A percentile compares a stretch with the other conserved stretches of the same genome.
Evolutionary conservation across 2,888 invertebrate species (phyloP).

Genomic region (Eupithecia abbreviata): DNA sequence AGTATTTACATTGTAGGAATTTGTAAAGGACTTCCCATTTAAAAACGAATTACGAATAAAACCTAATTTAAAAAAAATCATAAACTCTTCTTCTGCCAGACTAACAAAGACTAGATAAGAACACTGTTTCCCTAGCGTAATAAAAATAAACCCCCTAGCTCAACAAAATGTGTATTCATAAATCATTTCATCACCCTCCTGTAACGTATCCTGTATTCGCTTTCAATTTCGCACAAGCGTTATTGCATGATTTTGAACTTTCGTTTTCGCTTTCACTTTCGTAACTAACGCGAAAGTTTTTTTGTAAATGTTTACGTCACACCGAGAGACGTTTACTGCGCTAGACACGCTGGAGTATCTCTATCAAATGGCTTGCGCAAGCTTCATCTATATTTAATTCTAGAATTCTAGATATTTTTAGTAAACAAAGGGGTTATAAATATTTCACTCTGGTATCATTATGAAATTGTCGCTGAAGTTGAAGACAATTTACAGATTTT

Average conservation of each 20-base stretch:
- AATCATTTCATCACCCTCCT: conserved; percentile 28
- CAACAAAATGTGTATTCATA: background rate
- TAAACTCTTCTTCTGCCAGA: background rate
- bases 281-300: conserved; percentile 49
- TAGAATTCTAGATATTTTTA: background rate
- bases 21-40: background rate
- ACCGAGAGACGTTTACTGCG: conserved; percentile 44
- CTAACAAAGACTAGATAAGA: background rate
- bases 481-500: background rate
- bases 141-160: background rate
- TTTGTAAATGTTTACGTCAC: conserved; percentile 48
- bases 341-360: conserved; percentile 34
- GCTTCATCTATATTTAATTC: background rate
- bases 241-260: conserved; percentile 49
- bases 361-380: conserved; percentile 13
- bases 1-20: background rate
- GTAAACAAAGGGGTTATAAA: background rate
- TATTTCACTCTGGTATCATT: background rate
- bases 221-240: conserved; percentile 43
- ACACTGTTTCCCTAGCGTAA: background rate
- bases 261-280: conserved; percentile 49
- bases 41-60: background rate
- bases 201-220: conserved; percentile 41
- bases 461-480: background rate
- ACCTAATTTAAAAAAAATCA: background rate